A percentile compares a stretch with the other conserved stretches of the same genome.
phyloP scores from a whole-genome alignment of 2,888 invertebrate genomes.

The Lycocerus yunnanus region DNA sequence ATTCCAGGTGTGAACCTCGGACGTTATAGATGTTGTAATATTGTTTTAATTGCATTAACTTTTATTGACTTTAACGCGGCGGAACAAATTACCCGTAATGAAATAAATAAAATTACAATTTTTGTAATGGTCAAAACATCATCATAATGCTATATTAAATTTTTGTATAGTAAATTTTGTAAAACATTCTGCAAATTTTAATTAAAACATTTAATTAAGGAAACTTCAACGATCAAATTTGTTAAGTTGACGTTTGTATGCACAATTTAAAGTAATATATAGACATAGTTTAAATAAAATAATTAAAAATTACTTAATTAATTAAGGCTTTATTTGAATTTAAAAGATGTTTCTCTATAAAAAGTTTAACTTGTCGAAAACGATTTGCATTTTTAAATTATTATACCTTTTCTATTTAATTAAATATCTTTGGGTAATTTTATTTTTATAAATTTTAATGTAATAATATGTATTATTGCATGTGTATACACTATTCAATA shows the following conservation, averaged over 20 bases:
- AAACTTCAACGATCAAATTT: neutral
- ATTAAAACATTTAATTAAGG: slow-evolving; percentile 5
- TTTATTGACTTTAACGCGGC: neutral
- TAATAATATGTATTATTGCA: too few species aligned
- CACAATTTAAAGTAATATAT: slow-evolving; percentile 1
- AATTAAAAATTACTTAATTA: neutral
- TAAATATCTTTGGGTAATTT: too few species aligned
- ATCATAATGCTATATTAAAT: neutral
- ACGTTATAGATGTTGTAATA: neutral
- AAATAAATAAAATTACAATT: neutral
- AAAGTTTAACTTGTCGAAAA: neutral
- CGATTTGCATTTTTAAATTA: neutral
- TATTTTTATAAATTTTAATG: too few species aligned
- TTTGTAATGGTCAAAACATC: neutral
- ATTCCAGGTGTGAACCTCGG: neutral
- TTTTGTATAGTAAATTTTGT: neutral
- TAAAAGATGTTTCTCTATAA: neutral
- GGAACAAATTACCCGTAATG: neutral
- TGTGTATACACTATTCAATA: too few species aligned
- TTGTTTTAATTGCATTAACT: neutral
- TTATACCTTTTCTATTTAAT: too few species aligned
- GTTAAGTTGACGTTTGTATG: neutral
- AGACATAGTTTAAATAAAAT: neutral
- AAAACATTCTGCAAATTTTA: neutral
- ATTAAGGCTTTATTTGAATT: neutral